A percentile compares a stretch with the other conserved stretches of the same genome.
These are phyloP conservation scores for Taeniopygia guttata DNA, from an alignment of 2,797 vertebrate species.

Conservation along the genomic window DNA sequence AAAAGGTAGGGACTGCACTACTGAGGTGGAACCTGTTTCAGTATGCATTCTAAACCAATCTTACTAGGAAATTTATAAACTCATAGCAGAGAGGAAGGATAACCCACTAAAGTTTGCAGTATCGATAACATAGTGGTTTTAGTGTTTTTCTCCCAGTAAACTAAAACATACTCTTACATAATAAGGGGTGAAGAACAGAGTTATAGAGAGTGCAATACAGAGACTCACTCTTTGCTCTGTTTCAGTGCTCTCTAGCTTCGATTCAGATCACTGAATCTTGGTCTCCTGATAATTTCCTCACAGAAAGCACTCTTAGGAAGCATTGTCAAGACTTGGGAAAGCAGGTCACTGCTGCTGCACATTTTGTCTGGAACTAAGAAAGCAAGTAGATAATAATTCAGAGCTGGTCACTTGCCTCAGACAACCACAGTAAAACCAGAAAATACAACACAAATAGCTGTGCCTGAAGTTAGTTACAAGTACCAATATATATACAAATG, in stretches of 20 bases:
- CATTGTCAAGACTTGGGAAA: neutral
- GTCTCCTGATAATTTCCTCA: neutral
- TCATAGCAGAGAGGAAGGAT: neutral
- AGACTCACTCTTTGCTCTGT: neutral
- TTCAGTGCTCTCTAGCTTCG: neutral
- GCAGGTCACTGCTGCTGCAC: neutral
- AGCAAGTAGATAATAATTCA: neutral
- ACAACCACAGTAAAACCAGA: neutral
- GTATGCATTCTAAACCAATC: neutral
- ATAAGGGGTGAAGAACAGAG: neutral
- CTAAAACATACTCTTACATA: neutral
- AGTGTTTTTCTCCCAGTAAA: neutral
- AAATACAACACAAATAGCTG: neutral
- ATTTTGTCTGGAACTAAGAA: neutral
- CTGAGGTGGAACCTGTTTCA: neutral
- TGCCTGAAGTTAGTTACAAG: neutral
- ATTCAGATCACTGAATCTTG: neutral
- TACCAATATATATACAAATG: neutral
- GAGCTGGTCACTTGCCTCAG: neutral
- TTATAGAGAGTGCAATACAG: too few relatives aligned
- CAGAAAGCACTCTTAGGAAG: neutral
- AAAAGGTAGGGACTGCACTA: neutral
- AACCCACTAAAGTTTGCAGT: neutral
- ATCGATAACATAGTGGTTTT: fast-evolving
- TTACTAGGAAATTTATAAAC: neutral